phyloP scores from a whole-genome alignment of 2,113 vertebrate genomes.

The Brachyhypopomus gauderio region DNA sequence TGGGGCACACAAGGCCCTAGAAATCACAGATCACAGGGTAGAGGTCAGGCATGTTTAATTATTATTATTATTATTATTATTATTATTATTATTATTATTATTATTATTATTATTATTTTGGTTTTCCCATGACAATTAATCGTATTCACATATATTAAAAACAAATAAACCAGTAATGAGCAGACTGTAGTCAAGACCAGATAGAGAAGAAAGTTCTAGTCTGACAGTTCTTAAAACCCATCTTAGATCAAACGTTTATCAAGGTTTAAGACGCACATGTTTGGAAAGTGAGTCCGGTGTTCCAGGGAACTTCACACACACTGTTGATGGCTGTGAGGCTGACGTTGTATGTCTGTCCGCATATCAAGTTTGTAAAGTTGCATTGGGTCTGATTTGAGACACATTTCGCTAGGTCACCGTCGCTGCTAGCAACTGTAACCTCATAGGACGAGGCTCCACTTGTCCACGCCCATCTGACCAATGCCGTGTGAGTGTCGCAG shows the following conservation, averaged over 20 bases:
- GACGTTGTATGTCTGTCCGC: constrained; percentile 71
- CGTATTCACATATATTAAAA: too few relatives aligned
- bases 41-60: neutral
- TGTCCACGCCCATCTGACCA: constrained; percentile 67
- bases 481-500: constrained; percentile 64
- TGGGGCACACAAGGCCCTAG: constrained; percentile 74
- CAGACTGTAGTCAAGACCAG: too few relatives aligned
- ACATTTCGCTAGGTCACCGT: constrained; percentile 60
- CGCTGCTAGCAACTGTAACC: constrained; percentile 54
- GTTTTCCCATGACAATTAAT: too few relatives aligned
- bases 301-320: constrained; percentile 55
- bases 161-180: too few relatives aligned
- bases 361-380: constrained; percentile 63
- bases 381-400: constrained; percentile 57
- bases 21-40: neutral
- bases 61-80: too few relatives aligned
- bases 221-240: too few relatives aligned
- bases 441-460: constrained; percentile 63
- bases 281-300: constrained; percentile 54
- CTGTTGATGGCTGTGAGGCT: constrained; percentile 60
- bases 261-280: constrained; percentile 69
- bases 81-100: too few relatives aligned
- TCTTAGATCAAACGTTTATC: neutral
- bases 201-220: too few relatives aligned
- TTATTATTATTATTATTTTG: too few relatives aligned